Conservation (phyloP, 2,797 vertebrate species). For the Morelia viridis region DNA sequence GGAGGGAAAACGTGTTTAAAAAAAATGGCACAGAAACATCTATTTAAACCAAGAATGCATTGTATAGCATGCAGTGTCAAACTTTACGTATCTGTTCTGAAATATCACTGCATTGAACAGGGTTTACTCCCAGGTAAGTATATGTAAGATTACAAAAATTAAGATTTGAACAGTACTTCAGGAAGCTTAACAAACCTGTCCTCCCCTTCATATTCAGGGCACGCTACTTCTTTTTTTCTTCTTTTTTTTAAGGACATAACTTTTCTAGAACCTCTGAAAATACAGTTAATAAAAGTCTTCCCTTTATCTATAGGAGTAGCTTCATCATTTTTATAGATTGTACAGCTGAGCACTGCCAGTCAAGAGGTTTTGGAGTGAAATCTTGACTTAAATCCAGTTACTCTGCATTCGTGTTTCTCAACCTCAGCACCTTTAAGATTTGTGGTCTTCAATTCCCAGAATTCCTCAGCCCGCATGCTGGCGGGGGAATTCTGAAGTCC, state of each 20-base stretch:
- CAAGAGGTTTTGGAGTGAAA: background rate
- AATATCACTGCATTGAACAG: background rate
- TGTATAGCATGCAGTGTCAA: background rate
- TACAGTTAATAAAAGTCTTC: background rate
- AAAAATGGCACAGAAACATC: background rate
- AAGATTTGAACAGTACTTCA: background rate
- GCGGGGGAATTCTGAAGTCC: background rate
- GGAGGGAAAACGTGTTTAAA: background rate
- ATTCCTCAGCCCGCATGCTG: background rate
- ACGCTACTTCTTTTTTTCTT: background rate
- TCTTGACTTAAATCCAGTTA: background rate
- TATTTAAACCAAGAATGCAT: background rate
- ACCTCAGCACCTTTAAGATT: background rate
- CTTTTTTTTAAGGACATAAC: background rate
- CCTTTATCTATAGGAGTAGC: background rate
- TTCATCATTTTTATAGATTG: background rate
- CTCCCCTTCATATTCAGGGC: background rate
- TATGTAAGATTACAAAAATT: background rate
- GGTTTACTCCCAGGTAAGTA: background rate
- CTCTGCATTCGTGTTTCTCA: background rate
- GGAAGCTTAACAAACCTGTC: background rate
- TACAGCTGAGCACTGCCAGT: background rate
- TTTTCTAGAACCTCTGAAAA: background rate
- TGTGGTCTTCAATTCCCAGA: background rate
- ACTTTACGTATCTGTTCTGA: background rate